phyloP scores from a whole-genome alignment of 1,140 invertebrate genomes.

The Philopotamus ludificatus region DNA sequence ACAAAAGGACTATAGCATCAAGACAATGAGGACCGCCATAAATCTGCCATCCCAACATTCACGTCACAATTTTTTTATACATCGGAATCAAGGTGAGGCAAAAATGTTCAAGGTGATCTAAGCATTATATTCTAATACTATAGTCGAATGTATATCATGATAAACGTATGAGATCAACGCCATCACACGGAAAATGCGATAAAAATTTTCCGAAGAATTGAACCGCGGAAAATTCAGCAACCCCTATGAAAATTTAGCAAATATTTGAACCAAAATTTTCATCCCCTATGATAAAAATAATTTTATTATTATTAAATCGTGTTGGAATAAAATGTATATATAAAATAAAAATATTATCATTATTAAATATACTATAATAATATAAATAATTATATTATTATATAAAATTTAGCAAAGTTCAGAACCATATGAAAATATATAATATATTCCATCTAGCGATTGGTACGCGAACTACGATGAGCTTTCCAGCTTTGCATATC shows the following conservation, averaged over 20 bases:
- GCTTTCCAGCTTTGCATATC: constrained; percentile 25
- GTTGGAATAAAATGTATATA: too few species aligned
- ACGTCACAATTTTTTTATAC: background rate
- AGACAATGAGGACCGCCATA: constrained; percentile 28
- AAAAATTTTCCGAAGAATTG: constrained; percentile 2
- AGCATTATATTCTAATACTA: too few species aligned
- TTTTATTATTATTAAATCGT: too few species aligned
- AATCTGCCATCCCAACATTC: constrained; percentile 41
- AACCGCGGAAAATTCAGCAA: constrained; percentile 7
- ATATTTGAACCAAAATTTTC: constrained; percentile 29
- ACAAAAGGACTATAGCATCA: background rate
- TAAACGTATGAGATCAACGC: too few species aligned
- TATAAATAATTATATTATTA: too few species aligned
- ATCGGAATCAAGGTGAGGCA: background rate
- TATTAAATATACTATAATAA: too few species aligned
- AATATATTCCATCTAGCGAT: constrained; percentile 35
- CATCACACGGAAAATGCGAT: constrained; percentile 16
- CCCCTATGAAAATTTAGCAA: constrained; percentile 26
- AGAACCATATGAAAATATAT: background rate
- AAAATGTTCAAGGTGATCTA: too few species aligned
- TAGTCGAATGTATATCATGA: too few species aligned
- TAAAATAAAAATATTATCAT: too few species aligned
- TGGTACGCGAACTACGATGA: constrained; percentile 15
- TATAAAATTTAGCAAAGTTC: constrained; percentile 3
- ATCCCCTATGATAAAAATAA: too few species aligned